Percentiles rank a stretch among this genome's conserved stretches.
Evolutionary conservation across 2,888 invertebrate genomes (phyloP).

Genomic region (Bhutanitis thaidina): DNA sequence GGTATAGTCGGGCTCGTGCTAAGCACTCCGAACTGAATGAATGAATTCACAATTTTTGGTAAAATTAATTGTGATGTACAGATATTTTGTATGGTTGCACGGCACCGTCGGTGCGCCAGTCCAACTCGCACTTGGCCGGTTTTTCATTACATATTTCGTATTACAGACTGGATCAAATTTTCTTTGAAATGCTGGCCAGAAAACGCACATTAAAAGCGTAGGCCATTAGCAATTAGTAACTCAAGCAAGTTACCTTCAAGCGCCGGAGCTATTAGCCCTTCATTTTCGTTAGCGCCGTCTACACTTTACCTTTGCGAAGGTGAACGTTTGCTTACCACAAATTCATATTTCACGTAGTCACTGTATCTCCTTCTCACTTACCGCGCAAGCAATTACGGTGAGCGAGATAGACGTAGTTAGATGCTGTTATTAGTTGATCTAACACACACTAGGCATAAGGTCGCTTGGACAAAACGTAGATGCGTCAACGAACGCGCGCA

Average conservation of each 20-base stretch:
- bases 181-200: constrained; percentile 10
- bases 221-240: constrained; percentile 58
- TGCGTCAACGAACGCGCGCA: constrained; percentile 77
- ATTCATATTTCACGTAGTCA: constrained; percentile 47
- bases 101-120: too few species aligned
- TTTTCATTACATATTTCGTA: too few species aligned
- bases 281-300: constrained; percentile 75
- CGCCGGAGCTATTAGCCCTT: constrained; percentile 68
- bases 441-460: constrained; percentile 68
- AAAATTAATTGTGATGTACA: too few species aligned
- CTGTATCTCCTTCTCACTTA: constrained; percentile 50
- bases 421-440: constrained; percentile 63
- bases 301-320: constrained; percentile 69
- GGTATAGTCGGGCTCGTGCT: too few species aligned
- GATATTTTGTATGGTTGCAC: too few species aligned
- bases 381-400: constrained; percentile 41
- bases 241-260: constrained; percentile 64
- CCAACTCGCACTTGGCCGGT: too few species aligned
- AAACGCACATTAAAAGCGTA: constrained; percentile 32
- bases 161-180: constrained; percentile 5
- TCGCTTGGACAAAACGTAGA: constrained; percentile 74
- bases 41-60: too few species aligned
- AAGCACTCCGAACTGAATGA: too few species aligned
- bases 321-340: constrained; percentile 47
- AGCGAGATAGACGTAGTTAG: constrained; percentile 60